Base-by-base conservation (phyloP, 2,797 vertebrate genomes). In the Rhinichthys osculus region DNA sequence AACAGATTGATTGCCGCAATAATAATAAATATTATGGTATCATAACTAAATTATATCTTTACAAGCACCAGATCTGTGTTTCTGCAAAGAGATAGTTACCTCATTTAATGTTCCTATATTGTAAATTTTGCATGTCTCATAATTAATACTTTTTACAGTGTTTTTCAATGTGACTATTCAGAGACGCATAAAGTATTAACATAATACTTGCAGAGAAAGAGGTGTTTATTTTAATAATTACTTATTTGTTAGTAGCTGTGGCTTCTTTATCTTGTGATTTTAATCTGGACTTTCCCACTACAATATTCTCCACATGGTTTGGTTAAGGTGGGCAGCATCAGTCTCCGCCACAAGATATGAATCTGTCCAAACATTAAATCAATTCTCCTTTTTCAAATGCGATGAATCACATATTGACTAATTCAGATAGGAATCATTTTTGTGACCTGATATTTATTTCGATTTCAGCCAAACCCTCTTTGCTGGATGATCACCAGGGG, bases 301-400 rank as follows among this genome's bases (percentile, higher is more conserved):
- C 8, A 77, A 57, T 7, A 40, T 38, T 38, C 23, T 42, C 10
- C 21, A n/a, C 33, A 54, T 27, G 23, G 70, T 38, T 77, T 54
- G 73, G 10, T 21, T 23, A 19, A 57, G 33, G 6, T 38, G 33
- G 52, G 74, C 30, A 57, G 19, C 5, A 57, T 57, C 33, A n/a
- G 7, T 38, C 11, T 57, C 11, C 11, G 38, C 4, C 2, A 3
- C 1, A 16, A 74, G 27, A 35, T 3, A n/a, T 13, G 6, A 19
- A 44, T n/a, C 4, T 79, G 57, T 40, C 19, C 47, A 52, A 54
- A 76, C 27, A 54, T 76, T 73, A 73, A 62, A 64, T 81, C 21
- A 69, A 13, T 23, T 67, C 27, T 50, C 4, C 2, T 80, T 66
- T 79, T 47, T 47, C 27, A 33, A 47, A 14, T 66, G 42, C n/a